A percentile compares a stretch with the other conserved stretches of the same genome.
Evolutionary conservation across 2,888 invertebrate species (phyloP).

Genomic region (Drosophila mimetica): DNA sequence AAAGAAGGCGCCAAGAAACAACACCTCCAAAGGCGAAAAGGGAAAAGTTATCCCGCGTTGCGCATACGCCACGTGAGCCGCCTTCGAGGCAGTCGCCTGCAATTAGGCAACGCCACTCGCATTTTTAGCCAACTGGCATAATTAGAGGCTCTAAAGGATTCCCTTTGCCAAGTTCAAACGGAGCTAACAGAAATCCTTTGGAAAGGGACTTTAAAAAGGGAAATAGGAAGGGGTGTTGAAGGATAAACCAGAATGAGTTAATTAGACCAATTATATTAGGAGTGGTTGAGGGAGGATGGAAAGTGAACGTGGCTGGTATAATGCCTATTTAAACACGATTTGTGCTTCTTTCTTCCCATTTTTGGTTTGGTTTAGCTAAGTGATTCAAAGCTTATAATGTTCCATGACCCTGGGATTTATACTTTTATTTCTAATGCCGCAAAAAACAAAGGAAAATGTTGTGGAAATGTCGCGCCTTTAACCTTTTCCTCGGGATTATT

Average conservation of each 20-base stretch:
- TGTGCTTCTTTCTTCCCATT: background rate
- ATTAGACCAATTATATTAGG: constrained; percentile 37
- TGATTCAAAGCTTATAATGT: constrained; percentile 1
- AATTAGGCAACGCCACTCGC: constrained; percentile 28
- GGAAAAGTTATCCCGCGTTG: constrained; percentile 18
- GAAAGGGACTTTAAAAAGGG: background rate
- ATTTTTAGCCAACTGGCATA: constrained; percentile 31
- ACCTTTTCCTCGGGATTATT: constrained; percentile 28
- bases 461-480: constrained; percentile 4
- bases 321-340: constrained; percentile 14
- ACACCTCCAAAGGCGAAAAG: constrained; percentile 5
- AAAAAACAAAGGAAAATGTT: background rate
- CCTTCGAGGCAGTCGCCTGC: constrained; percentile 15
- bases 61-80: constrained; percentile 38
- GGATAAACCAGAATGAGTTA: constrained; percentile 36
- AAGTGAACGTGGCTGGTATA: constrained; percentile 12
- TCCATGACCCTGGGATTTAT: background rate
- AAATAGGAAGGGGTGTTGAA: background rate
- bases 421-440: constrained; percentile 15
- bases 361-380: background rate
- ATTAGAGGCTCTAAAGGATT: constrained; percentile 27
- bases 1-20: constrained; percentile 11
- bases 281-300: background rate
- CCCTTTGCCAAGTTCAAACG: constrained; percentile 3
- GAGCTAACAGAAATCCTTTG: background rate